These are phyloP conservation scores for Pasiphila rectangulata DNA, from an alignment of 2,888 invertebrate species.

Conservation along the genomic window DNA sequence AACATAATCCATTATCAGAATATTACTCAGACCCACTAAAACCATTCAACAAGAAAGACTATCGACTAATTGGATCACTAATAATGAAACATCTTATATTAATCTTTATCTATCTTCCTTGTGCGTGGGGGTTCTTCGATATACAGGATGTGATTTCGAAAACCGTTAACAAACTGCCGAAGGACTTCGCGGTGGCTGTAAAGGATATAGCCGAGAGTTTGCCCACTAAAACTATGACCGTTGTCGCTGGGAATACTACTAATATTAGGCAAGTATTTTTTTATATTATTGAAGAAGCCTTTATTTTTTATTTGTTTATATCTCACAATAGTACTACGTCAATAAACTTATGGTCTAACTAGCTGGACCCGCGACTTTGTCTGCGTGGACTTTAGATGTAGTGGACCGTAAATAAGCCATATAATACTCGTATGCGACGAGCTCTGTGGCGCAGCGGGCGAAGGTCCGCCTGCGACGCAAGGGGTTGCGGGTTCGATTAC, in stretches of 20 bases:
- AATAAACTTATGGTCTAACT: too few relatives aligned
- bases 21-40: constrained; percentile 23
- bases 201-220: constrained; percentile 68
- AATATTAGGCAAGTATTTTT: constrained; percentile 52
- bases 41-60: constrained; percentile 18
- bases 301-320: too few relatives aligned
- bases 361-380: too few relatives aligned
- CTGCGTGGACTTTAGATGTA: too few relatives aligned
- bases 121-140: constrained; percentile 49
- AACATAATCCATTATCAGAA: constrained; percentile 26
- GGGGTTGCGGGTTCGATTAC: too few relatives aligned
- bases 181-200: constrained; percentile 60
- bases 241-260: constrained; percentile 67
- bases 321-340: too few relatives aligned
- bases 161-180: constrained; percentile 50
- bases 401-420: too few relatives aligned
- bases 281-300: not conserved
- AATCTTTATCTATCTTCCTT: constrained; percentile 27
- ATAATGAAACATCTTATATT: constrained; percentile 25
- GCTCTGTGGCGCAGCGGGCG: too few relatives aligned
- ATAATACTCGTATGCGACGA: too few relatives aligned
- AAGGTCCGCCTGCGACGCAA: too few relatives aligned
- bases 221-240: constrained; percentile 57
- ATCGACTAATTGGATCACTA: constrained; percentile 18
- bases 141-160: constrained; percentile 55